A percentile compares a stretch with the other conserved stretches of the same genome.
Conservation (phyloP, 1,140 invertebrate species). For the Nautilus pompilius region DNA sequence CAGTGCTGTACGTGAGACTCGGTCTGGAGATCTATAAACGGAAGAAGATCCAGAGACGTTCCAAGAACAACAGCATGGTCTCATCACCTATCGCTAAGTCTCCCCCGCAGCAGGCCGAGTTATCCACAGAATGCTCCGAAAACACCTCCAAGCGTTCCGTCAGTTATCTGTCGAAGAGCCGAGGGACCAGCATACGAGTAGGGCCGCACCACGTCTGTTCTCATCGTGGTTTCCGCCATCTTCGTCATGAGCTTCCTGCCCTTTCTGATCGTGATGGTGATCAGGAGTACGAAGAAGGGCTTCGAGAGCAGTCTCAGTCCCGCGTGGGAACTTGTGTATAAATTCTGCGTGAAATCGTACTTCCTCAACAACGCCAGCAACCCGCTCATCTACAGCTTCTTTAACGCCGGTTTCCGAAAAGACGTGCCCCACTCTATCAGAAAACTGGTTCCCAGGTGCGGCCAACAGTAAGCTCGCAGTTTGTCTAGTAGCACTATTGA, state of each 20-base stretch:
- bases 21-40: constrained; percentile 36
- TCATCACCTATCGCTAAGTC: constrained; percentile 6
- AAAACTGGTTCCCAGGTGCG: too few species aligned
- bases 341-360: constrained; percentile 40
- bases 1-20: constrained; percentile 39
- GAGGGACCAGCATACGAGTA: constrained; percentile 28
- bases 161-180: too few species aligned
- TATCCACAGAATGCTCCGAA: too few species aligned
- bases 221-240: constrained; percentile 34
- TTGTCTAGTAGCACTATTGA: too few species aligned
- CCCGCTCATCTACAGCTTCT: constrained; percentile 38
- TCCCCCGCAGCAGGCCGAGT: constrained; percentile 9
- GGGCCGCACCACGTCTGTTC: constrained; percentile 31
- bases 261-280: constrained; percentile 32
- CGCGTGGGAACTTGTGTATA: constrained; percentile 33
- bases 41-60: constrained; percentile 25
- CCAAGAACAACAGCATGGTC: constrained; percentile 11
- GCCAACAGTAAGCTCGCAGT: too few species aligned
- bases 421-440: constrained; percentile 13
- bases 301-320: constrained; percentile 30
- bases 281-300: constrained; percentile 31
- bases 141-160: too few species aligned
- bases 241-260: constrained; percentile 39
- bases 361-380: constrained; percentile 45
- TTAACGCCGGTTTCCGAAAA: constrained; percentile 31